Evolutionary conservation across 2,797 vertebrate species (phyloP).

Genomic region (Dicrostonyx torquatus): DNA sequence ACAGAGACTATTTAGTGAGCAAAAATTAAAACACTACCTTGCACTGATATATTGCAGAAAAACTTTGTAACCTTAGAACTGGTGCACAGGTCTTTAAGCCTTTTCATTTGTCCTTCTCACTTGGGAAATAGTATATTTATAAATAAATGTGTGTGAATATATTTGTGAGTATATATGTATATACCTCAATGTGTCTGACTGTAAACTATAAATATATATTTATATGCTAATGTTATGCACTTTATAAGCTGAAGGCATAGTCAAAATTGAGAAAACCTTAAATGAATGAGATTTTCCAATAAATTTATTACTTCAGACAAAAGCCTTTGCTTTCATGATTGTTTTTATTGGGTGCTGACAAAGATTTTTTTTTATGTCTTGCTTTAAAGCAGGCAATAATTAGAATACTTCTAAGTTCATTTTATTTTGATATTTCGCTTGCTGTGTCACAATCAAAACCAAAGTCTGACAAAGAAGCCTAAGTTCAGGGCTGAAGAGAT

Average conservation of each 20-base stretch:
- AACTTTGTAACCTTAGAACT: not conserved
- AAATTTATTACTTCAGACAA: slow-evolving; percentile 44
- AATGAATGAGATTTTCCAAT: slow-evolving; percentile 33
- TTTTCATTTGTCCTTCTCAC: not conserved
- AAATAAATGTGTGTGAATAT: not conserved
- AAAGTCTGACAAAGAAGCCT: slow-evolving; percentile 14
- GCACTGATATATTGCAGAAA: not conserved
- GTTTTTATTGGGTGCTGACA: slow-evolving; percentile 31
- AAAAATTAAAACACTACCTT: slow-evolving; percentile 15
- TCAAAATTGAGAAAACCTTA: slow-evolving; percentile 34
- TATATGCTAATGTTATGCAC: not conserved
- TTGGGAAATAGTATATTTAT: not conserved
- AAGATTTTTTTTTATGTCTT: slow-evolving; percentile 27
- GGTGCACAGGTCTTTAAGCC: not conserved
- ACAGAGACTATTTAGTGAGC: not conserved
- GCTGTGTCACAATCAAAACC: slow-evolving; percentile 48
- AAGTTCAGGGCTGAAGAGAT: not conserved
- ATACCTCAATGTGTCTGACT: not conserved
- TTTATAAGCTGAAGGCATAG: slow-evolving; percentile 10
- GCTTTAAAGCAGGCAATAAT: slow-evolving; percentile 48
- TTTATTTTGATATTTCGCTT: slow-evolving; percentile 65
- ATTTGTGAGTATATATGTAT: not conserved
- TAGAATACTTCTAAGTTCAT: slow-evolving; percentile 51
- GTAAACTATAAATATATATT: not conserved
- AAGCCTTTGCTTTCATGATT: slow-evolving; percentile 39